Conservation (phyloP, 2,797 vertebrate species). For the Eulemur coronatus region DNA sequence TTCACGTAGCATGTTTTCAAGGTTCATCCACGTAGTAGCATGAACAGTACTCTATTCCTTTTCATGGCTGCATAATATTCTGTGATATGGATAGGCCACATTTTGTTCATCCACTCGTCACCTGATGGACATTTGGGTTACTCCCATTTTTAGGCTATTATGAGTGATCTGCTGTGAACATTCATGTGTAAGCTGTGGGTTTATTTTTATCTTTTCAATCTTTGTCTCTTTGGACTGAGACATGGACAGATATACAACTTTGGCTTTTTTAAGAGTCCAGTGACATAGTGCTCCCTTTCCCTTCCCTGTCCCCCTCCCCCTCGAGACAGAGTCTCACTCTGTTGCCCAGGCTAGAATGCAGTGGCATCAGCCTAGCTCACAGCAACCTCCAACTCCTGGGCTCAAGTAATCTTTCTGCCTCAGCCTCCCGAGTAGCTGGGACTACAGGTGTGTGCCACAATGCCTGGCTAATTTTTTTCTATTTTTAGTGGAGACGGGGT, state of each 20-base stretch:
- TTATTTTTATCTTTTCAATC: slow-evolving; percentile 29
- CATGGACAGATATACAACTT: neutral
- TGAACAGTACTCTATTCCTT: neutral
- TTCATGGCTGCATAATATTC: neutral
- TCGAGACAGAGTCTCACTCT: too few relatives aligned
- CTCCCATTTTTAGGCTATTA: neutral
- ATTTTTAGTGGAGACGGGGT: too few relatives aligned
- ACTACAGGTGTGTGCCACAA: too few relatives aligned
- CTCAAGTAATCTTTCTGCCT: too few relatives aligned
- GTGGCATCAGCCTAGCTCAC: too few relatives aligned
- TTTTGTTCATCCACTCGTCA: neutral
- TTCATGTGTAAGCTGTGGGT: neutral
- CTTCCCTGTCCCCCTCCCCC: too few relatives aligned
- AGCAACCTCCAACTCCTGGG: too few relatives aligned
- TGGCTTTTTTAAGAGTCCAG: neutral
- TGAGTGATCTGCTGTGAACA: neutral
- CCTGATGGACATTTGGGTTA: neutral
- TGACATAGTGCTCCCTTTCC: neutral
- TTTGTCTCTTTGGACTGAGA: neutral
- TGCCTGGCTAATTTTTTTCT: too few relatives aligned
- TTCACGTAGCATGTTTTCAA: neutral
- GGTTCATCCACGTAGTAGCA: neutral
- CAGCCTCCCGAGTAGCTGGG: too few relatives aligned
- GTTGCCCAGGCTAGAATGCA: too few relatives aligned
- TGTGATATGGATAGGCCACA: neutral